A percentile compares a stretch with the other conserved stretches of the same genome.
These are phyloP conservation scores for Turritopsis dohrnii DNA, from an alignment of 30 jellyfish, hydroid and myxozoan genomes.

Conservation along the genomic window DNA sequence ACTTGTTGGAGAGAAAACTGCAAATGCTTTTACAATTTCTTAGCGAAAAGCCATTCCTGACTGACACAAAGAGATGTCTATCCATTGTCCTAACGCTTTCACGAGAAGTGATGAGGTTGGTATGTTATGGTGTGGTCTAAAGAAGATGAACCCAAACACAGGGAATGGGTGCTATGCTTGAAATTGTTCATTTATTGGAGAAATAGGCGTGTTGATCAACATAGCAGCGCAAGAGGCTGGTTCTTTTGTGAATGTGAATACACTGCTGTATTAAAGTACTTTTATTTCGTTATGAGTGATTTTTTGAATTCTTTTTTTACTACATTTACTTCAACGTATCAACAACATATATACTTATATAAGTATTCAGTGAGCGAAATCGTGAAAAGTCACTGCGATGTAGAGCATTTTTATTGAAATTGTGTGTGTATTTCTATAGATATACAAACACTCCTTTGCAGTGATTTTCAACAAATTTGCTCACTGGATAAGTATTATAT, in stretches of 20 bases:
- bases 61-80: not conserved
- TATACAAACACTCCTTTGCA: too few species aligned
- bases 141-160: not conserved
- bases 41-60: not conserved
- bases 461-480: too few species aligned
- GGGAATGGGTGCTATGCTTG: not conserved
- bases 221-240: not conserved
- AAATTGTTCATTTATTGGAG: not conserved
- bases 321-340: too few species aligned
- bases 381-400: too few species aligned
- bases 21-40: not conserved
- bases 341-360: too few species aligned
- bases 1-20: not conserved
- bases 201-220: not conserved
- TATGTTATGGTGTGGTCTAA: not conserved
- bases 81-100: not conserved
- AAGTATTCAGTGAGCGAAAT: too few species aligned
- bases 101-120: not conserved
- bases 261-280: not conserved
- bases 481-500: too few species aligned
- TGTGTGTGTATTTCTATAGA: too few species aligned
- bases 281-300: not conserved
- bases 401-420: too few species aligned
- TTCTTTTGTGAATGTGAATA: not conserved
- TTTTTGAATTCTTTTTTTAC: not conserved